Base-by-base conservation (phyloP, 2,113 vertebrate species). In the Thymallus thymallus region DNA sequence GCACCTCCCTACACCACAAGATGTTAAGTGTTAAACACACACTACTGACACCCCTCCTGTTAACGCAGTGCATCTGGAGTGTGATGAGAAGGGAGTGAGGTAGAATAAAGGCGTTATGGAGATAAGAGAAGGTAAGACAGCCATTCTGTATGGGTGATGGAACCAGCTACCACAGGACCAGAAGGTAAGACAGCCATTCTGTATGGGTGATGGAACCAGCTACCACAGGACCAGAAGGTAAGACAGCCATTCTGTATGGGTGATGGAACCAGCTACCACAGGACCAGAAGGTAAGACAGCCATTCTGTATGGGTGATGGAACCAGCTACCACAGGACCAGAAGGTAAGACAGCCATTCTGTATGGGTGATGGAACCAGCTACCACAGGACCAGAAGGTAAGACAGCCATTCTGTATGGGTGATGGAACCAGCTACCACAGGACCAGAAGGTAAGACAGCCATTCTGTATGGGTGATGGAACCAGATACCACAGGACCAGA, bases 31-130 rank as follows among this genome's bases (percentile, higher is more conserved):
- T 82, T 84, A 76, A 82, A 69, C 79, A 67, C 72, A 80, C 71
- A 83, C 63, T 73, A 79, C 73, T 84, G 77, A 85, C 84, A 86
- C 85, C 72, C 86, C 6, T 71, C 67, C 74, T 76, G 83, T 82
- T 84, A 85, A 77, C 74, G 75, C 75, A 84, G 74, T 68, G 76
- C 76, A 78, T 63, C 79, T 70, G 69, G 79, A 73, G 71, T 76
- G 84, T 62, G 79, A 83, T 77, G 75, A 61, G 76, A 2, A 5
- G 12, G 9, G 56, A 6, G 22, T 58, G 70, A 26, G 26, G 26
- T 26, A 3, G 55, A 6, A 5, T 26, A 29, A 29, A 58, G 46
- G 63, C 70, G 26, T 51, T 66, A 58, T n/a, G 68, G 46, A 26
- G 26, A 26, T 26, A 26, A 26, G 26, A 29, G 65, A 6, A 2